Evolutionary conservation across 2,113 vertebrate genomes (phyloP), one percentile per base, ranked within the genome.

Genomic region (Gasterosteus aculeatus): DNA sequence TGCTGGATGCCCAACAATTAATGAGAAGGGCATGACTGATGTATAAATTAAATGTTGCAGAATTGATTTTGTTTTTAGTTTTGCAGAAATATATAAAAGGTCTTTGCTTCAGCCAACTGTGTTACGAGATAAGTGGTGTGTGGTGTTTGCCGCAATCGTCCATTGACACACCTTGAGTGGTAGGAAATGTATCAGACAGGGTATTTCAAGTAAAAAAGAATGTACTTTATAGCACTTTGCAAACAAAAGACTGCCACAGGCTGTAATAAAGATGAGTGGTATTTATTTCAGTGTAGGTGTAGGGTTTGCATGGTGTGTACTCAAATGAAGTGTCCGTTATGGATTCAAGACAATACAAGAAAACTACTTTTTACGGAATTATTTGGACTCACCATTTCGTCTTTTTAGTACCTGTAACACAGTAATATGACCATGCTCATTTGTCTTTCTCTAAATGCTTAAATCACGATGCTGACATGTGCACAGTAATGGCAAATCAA

Each of bases 201-300:
- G 66, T 19, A 7, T 38, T 57, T 49, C 58, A 61, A 73, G 72
- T 76, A 63, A 56, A 82, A 85, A 78, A 78, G 69, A 56, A 29
- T 51, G 58, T 47, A 60, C 75, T 85, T 71, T 47, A 58, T 1
- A n/a, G 51, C 69, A 68, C 60, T 80, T 38, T 14, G 31, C 33
- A 76, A 58, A 69, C 39, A 46, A 60, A 66, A 54, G 65, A 44
- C 54, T 35, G 22, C 5, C 29, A 56, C 49, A 11, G 6, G 53
- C 47, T 54, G 54, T 64, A 59, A 26, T 38, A 7, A 7, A 75
- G 29, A 53, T 5, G 12, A 62, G 18, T 42, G 2, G 18, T 42
- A 4, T 16, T 1, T 59, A 29, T 33, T n/a, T 6, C 7, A 47
- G 61, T 33, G 54, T 26, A 26, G 19, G 44, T 11, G 3, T 42